Evolutionary conservation across 2,888 invertebrate species (phyloP).

Genomic region (Mythimna impura): DNA sequence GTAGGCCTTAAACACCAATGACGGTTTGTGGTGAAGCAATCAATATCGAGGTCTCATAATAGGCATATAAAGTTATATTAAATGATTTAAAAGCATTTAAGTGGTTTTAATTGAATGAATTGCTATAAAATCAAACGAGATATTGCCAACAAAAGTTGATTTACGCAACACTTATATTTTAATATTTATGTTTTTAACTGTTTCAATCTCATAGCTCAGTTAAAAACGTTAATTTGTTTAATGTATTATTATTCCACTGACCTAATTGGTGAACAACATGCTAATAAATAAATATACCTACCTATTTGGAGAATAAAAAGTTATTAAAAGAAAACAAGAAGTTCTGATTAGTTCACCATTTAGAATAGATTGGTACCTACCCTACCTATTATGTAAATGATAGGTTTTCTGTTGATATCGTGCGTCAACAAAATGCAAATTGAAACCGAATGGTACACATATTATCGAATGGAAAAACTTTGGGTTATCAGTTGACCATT

Average conservation of each 20-base stretch:
- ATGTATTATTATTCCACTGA: neutral
- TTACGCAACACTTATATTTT: constrained; percentile 14
- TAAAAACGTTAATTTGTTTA: constrained; percentile 18
- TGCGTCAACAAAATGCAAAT: constrained; percentile 19
- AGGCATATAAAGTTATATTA: constrained; percentile 27
- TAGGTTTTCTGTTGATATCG: neutral
- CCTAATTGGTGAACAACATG: constrained; percentile 8
- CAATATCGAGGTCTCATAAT: constrained; percentile 48
- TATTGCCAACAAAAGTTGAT: constrained; percentile 26
- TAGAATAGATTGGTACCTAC: neutral
- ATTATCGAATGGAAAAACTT: neutral
- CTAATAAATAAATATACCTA: neutral
- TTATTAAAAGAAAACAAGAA: too few relatives aligned
- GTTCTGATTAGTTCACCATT: neutral
- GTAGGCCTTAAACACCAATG: constrained; percentile 18
- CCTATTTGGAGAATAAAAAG: neutral
- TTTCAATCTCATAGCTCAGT: constrained; percentile 4
- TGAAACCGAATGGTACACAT: constrained; percentile 1
- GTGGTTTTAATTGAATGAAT: constrained; percentile 42
- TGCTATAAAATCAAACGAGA: constrained; percentile 47
- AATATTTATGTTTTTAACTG: neutral
- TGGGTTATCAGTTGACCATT: constrained; percentile 12
- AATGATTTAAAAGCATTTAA: constrained; percentile 31
- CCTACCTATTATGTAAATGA: neutral
- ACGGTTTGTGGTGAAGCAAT: constrained; percentile 51